These are phyloP conservation scores for Etheostoma spectabile DNA, from an alignment of 2,113 vertebrate genomes.

Conservation along the genomic window DNA sequence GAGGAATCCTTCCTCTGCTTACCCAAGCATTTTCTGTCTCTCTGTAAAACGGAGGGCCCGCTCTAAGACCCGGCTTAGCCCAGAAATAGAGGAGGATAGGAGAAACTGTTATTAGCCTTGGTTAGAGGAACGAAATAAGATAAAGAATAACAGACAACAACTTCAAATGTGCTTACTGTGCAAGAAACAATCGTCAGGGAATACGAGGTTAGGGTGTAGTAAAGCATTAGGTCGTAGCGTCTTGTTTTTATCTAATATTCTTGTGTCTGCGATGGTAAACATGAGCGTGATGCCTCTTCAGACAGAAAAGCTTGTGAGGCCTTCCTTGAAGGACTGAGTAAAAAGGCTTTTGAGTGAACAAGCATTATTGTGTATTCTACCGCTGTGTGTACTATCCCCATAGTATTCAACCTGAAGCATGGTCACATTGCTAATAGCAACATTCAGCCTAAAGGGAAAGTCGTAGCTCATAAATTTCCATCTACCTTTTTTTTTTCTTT, in stretches of 20 bases:
- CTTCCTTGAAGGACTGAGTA: slow-evolving; percentile 32
- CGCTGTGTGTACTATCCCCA: slow-evolving; percentile 29
- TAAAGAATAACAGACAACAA: slow-evolving; percentile 77
- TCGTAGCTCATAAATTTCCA: slow-evolving; percentile 61
- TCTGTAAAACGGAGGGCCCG: slow-evolving; percentile 70
- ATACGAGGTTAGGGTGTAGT: slow-evolving; percentile 21
- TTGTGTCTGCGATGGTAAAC: slow-evolving; percentile 42
- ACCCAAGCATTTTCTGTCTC: slow-evolving; percentile 76
- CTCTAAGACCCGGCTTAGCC: slow-evolving; percentile 79
- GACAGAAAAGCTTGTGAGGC: slow-evolving; percentile 23
- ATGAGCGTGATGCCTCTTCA: slow-evolving; percentile 37
- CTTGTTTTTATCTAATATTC: slow-evolving; percentile 55
- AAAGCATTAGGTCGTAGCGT: slow-evolving; percentile 25
- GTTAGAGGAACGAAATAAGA: slow-evolving; percentile 73
- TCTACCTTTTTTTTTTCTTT: slow-evolving; percentile 33
- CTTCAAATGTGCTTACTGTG: slow-evolving; percentile 75
- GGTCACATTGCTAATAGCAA: slow-evolving; percentile 57
- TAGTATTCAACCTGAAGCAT: slow-evolving; percentile 48
- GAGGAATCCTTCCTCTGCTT: slow-evolving; percentile 80
- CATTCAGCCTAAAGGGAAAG: slow-evolving; percentile 59
- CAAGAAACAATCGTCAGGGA: slow-evolving; percentile 63
- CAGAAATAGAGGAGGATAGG: slow-evolving; percentile 77
- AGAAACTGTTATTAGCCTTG: slow-evolving; percentile 73
- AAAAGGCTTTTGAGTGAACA: slow-evolving; percentile 38
- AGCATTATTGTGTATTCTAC: slow-evolving; percentile 39